Base-by-base conservation (phyloP, 2,113 vertebrate species). In the Argyrosomus japonicus region DNA sequence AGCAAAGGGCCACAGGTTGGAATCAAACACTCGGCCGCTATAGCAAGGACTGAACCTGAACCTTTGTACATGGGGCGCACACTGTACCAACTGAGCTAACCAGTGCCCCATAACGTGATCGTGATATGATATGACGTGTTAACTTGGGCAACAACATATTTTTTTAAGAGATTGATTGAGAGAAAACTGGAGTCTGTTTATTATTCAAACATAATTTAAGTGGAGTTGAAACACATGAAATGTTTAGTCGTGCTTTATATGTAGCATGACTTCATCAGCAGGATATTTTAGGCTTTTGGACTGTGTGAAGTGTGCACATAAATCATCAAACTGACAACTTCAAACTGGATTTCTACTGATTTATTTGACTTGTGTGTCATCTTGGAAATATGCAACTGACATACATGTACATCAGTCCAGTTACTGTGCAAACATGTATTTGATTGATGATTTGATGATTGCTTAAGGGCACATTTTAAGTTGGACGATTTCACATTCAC, bases 401-500 rank as follows among this genome's bases (percentile, higher is more conserved):
- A 15, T 18, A 47, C 17, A 62, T 8, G 4, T 19, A 19, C 2
- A 40, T 67, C 36, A 2, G 5, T n/a, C n/a, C 11, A 21, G n/a
- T 72, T 60, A 29, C 29, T 58, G 68, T 23, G 14, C 25, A 40
- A 47, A 47, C 23, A 54, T 13, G 11, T n/a, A 17, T 68, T 48
- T 32, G 32, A 40, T 57, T 23, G 58, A 8, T 25, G 36, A 80
- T 58, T n/a, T 19, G 36, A 56, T 6, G 47, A 43, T 36, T 61
- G 60, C 78, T 83, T 21, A 0, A 27, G 53, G 72, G 72, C 43
- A 62, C 40, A 83, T 27, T 72, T 62, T 18, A 74, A 62, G 18
- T 53, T 79, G 77, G 75, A 90, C 53, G 61, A 25, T 79, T 78
- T 74, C 19, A 4, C 5, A 85, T 60, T 58, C 19, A 53, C 21